These are phyloP conservation scores for Salvelinus namaycush DNA, from an alignment of 2,113 vertebrate species.

Conservation along the genomic window DNA sequence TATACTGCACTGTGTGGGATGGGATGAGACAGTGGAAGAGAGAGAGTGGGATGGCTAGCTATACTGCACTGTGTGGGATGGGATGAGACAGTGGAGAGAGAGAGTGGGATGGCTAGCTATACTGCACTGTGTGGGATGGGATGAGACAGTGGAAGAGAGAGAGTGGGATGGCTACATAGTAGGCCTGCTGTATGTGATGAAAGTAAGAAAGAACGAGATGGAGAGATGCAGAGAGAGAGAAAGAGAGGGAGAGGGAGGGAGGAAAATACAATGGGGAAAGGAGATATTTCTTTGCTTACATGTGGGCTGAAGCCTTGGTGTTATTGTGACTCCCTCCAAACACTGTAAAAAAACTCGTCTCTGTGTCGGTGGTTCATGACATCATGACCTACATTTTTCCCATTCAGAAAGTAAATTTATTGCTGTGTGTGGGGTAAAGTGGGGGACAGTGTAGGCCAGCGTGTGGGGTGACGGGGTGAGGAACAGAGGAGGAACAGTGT, in stretches of 20 bases:
- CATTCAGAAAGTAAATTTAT: conserved; percentile 58
- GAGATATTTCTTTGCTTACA: conserved; percentile 60
- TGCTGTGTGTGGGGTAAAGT: conserved; percentile 13
- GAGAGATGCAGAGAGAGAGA: too few relatives aligned
- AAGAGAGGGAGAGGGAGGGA: conserved; percentile 66
- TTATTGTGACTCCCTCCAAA: conserved; percentile 83
- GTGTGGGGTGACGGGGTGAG: neutral
- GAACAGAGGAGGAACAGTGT: conserved; percentile 60
- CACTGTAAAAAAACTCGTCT: conserved; percentile 79
- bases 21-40: too few relatives aligned
- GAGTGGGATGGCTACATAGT: too few relatives aligned
- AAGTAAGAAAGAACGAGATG: too few relatives aligned
- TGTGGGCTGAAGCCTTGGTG: conserved; percentile 68
- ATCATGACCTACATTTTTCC: conserved; percentile 89
- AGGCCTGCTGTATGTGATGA: too few relatives aligned
- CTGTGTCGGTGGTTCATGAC: conserved; percentile 78
- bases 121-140: neutral
- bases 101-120: too few relatives aligned
- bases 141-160: too few relatives aligned
- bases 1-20: too few relatives aligned
- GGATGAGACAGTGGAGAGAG: too few relatives aligned
- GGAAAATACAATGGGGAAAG: conserved; percentile 36
- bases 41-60: too few relatives aligned
- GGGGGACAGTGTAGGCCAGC: neutral
- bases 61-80: too few relatives aligned